Percentiles rank a stretch among this genome's conserved stretches.
phyloP scores from a whole-genome alignment of 2,797 vertebrate genomes.

The Eurystomus glaucurus region DNA sequence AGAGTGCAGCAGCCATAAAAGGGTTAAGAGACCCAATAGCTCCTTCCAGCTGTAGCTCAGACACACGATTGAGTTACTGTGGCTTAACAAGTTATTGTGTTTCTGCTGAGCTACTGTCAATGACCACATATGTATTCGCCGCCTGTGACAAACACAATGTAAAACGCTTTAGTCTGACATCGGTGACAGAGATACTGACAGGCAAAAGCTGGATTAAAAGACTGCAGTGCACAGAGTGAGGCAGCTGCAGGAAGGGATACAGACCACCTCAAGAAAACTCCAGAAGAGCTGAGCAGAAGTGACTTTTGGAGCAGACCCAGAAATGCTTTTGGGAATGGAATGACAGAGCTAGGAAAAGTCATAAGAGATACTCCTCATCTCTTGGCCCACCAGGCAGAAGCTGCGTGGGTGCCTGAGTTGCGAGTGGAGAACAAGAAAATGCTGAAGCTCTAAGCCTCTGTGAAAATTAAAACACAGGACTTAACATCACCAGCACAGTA shows the following conservation, averaged over 20 bases:
- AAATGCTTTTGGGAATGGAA: conserved; percentile 18
- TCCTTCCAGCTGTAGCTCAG: conserved; percentile 72
- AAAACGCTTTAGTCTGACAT: conserved; percentile 46
- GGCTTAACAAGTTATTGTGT: conserved; percentile 76
- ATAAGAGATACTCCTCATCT: not conserved
- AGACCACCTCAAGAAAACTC: conserved; percentile 32
- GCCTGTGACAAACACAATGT: conserved; percentile 65
- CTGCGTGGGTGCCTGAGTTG: not conserved
- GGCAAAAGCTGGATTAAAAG: conserved; percentile 56
- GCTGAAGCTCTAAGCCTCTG: not conserved
- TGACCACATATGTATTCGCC: conserved; percentile 63
- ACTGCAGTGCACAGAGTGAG: not conserved
- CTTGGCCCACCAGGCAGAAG: not conserved
- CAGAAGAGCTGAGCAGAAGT: conserved; percentile 25
- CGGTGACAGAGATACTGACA: conserved; percentile 64
- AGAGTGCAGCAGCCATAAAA: not conserved
- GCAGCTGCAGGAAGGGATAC: conserved; percentile 21
- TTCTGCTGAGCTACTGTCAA: conserved; percentile 75
- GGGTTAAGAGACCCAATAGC: conserved; percentile 42
- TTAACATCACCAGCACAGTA: not conserved
- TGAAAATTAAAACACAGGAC: not conserved
- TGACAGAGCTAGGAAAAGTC: not conserved
- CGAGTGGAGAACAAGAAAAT: not conserved
- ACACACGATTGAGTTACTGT: conserved; percentile 58
- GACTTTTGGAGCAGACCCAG: conserved; percentile 28